Percentiles rank a stretch among this genome's conserved stretches.
Evolutionary conservation across 1,140 invertebrate species (phyloP).

Genomic region (Caerostris extrusa): DNA sequence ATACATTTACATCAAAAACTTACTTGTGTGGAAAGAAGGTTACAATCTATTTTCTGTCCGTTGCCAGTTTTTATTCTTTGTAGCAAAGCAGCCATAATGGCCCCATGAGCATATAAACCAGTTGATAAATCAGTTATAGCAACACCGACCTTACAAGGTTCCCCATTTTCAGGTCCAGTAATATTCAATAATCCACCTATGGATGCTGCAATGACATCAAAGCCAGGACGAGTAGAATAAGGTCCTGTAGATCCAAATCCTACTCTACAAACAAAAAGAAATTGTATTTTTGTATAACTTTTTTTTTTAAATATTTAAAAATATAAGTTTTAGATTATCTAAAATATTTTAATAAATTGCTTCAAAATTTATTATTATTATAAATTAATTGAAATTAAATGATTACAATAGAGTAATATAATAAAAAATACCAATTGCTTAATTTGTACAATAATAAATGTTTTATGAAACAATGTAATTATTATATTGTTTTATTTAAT

Average conservation of each 20-base stretch:
- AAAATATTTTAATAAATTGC: not conserved
- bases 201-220: slow-evolving; percentile 97
- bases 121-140: slow-evolving; percentile 96
- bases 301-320: no score
- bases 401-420: no score
- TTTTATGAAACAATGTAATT: no score
- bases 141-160: slow-evolving; percentile 95
- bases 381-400: not conserved
- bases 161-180: slow-evolving; percentile 91
- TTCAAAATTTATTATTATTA: slow-evolving; percentile 14
- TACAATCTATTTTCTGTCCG: slow-evolving; percentile 96
- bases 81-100: slow-evolving; percentile 94
- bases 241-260: slow-evolving; percentile 93
- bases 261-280: slow-evolving; percentile 76
- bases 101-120: slow-evolving; percentile 96
- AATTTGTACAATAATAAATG: no score
- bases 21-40: slow-evolving; percentile 94
- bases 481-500: no score
- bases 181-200: slow-evolving; percentile 94
- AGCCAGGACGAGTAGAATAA: slow-evolving; percentile 92
- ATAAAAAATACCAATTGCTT: no score
- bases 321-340: not conserved
- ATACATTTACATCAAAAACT: no score
- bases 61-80: slow-evolving; percentile 88
- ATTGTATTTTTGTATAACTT: not conserved